These are phyloP conservation scores for Piliocolobus tephrosceles DNA, from an alignment of 2,113 vertebrate species.

Conservation along the genomic window DNA sequence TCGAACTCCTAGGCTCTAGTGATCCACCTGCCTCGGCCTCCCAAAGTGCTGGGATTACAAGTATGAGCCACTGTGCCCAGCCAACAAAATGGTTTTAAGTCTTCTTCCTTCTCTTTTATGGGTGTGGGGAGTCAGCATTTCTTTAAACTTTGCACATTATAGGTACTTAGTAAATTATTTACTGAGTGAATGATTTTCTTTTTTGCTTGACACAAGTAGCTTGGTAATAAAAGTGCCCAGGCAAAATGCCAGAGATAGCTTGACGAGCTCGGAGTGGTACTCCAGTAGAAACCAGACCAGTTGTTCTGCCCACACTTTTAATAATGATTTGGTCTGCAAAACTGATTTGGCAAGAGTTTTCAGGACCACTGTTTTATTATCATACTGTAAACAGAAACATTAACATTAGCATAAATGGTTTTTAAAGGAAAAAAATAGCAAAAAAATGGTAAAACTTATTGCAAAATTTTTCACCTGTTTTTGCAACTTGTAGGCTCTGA, in stretches of 20 bases:
- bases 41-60: background rate
- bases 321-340: slow-evolving; percentile 84
- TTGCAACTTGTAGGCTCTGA: slow-evolving; percentile 85
- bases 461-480: slow-evolving; percentile 84
- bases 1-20: background rate
- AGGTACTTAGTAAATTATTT: slow-evolving; percentile 34
- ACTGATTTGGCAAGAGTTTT: slow-evolving; percentile 88
- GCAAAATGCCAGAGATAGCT: slow-evolving; percentile 80
- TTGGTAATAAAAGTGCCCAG: background rate
- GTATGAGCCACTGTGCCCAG: background rate
- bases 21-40: background rate
- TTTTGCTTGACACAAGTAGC: slow-evolving; percentile 31
- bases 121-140: background rate
- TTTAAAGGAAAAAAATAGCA: background rate
- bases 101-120: background rate
- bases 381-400: slow-evolving; percentile 80
- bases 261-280: slow-evolving; percentile 85
- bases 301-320: slow-evolving; percentile 84
- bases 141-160: background rate
- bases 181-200: background rate
- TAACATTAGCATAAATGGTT: background rate
- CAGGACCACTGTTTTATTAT: slow-evolving; percentile 85
- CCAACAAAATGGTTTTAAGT: background rate
- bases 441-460: background rate
- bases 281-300: slow-evolving; percentile 89